Evolutionary conservation across 2,888 invertebrate species (phyloP), one percentile per base, ranked within the genome.

Genomic region (Cetonia aurata): DNA sequence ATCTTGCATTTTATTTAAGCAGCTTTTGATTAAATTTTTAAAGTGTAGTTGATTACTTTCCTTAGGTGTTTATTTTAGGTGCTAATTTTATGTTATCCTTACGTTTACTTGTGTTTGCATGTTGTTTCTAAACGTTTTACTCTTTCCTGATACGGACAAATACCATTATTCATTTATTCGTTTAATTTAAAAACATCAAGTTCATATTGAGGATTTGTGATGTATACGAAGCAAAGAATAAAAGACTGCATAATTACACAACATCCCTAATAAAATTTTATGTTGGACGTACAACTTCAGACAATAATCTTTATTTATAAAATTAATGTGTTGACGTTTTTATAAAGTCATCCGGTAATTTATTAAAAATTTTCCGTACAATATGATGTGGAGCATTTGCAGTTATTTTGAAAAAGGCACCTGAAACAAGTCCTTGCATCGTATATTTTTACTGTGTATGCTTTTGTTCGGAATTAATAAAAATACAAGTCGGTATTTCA

Each of bases 1-100:
- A 52, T 9, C 62, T 69, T 62, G 42, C 62, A 60, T 59, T 44
- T 69, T 69, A 69, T 53, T 62, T 60, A 52, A 59, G 59, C 69
- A 69, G 62, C 62, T 62, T 69, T 41, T 41, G 15, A 60, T 62
- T 60, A 67, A 65, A 65, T 37, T 50, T 48, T 65, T 65, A 46
- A 60, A 60, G 50, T 52, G 50, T 62, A 31, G 33, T 48, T 15
- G 15, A 10, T 46, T 67, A 57, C 25, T 67, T 55, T 57, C 42
- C n/a, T 37, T 17, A n/a, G 31, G 13, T 52, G 42, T 66, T 59
- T 50, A 46, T 62, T 57, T 59, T 67, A 37, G 46, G 56, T 70
- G 17, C 66, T 31, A 48, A 65, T 33, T 25, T 44, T 46, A 33
- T 60, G 46, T 60, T 19, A 46, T 60, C 65, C 25, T 42, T 19